Evolutionary conservation across 2,113 vertebrate species (phyloP).

Genomic region (Tautogolabrus adspersus): DNA sequence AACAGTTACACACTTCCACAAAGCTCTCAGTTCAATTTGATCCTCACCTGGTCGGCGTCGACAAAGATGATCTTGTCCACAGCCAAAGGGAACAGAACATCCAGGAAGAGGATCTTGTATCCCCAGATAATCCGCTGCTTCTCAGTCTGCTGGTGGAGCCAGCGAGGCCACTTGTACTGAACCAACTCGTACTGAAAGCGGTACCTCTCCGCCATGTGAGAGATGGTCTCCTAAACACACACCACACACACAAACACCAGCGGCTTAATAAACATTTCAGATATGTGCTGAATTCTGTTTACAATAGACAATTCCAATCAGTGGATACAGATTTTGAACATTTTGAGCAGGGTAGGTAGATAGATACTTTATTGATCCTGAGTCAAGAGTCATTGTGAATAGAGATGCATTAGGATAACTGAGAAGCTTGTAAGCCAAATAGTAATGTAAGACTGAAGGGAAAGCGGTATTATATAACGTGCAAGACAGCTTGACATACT

Average conservation of each 20-base stretch:
- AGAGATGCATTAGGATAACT: no score
- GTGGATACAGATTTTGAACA: no score
- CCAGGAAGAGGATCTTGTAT: conserved; percentile 98
- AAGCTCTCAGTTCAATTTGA: not conserved
- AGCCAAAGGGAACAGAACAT: conserved; percentile 96
- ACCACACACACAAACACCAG: not conserved
- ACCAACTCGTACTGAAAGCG: conserved; percentile 95
- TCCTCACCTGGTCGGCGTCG: conserved; percentile 94
- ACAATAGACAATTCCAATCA: no score
- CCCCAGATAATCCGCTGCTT: conserved; percentile 99
- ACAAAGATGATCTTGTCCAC: conserved; percentile 99
- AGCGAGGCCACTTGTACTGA: conserved; percentile 96
- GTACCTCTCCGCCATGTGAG: conserved; percentile 91
- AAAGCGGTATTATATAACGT: no score
- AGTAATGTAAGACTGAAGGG: no score
- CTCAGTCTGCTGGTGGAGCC: conserved; percentile 96
- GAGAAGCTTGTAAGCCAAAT: no score
- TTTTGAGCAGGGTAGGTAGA: no score
- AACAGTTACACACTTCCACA: not conserved
- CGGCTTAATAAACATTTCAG: conserved; percentile 4
- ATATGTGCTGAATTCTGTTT: not conserved
- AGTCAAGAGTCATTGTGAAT: no score
- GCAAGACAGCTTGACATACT: no score
- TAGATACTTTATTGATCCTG: no score
- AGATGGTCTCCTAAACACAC: conserved; percentile 88